phyloP scores from a whole-genome alignment of 2,113 vertebrate species.

The Cyphomyrus plagiostoma region DNA sequence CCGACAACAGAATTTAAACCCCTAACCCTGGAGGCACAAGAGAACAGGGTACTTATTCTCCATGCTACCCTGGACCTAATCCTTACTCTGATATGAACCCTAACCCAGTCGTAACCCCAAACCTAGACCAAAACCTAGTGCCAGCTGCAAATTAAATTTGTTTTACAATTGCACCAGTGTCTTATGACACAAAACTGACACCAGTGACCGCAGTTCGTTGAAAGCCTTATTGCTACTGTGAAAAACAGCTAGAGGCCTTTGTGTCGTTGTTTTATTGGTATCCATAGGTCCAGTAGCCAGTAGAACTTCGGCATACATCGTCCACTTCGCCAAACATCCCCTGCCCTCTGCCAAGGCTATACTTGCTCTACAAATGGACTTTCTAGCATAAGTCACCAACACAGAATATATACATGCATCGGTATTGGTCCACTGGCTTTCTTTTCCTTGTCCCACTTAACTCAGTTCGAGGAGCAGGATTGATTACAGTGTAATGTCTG shows the following conservation, averaged over 20 bases:
- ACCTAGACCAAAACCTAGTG: background rate
- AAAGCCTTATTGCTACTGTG: background rate
- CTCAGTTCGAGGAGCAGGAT: conserved; percentile 57
- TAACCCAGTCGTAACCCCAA: background rate
- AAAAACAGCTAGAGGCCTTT: background rate
- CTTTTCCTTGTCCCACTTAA: conserved; percentile 35
- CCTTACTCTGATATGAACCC: background rate
- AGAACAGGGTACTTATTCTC: background rate
- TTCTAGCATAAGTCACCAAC: background rate
- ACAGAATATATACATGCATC: background rate
- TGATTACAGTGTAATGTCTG: conserved; percentile 61
- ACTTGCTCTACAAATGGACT: background rate
- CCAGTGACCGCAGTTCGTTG: background rate
- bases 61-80: background rate
- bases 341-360: background rate
- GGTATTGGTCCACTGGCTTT: background rate
- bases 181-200: background rate
- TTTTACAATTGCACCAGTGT: background rate
- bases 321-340: background rate
- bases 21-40: background rate
- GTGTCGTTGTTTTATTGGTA: background rate
- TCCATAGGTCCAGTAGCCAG: background rate
- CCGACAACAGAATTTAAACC: background rate
- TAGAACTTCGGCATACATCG: background rate
- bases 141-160: background rate